Conservation (phyloP, 2,888 invertebrate genomes). For the Amiota mariae region DNA sequence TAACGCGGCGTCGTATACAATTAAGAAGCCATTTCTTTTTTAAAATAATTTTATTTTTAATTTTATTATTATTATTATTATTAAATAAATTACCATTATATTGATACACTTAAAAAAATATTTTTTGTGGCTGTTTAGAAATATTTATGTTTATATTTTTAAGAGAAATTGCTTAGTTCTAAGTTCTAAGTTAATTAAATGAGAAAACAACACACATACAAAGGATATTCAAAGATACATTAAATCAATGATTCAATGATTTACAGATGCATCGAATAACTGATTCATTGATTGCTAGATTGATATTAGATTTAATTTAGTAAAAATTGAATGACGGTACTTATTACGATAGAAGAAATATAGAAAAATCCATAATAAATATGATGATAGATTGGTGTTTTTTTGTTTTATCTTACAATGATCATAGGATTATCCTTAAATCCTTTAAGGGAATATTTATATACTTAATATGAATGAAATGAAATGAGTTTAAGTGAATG, state of each 20-base stretch:
- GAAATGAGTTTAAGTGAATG: no score
- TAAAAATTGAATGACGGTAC: no score
- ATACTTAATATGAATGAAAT: no score
- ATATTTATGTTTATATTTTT: neutral
- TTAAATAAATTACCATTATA: neutral
- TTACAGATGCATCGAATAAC: no score
- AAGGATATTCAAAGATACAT: neutral
- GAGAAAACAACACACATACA: conserved; percentile 4
- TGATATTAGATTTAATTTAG: no score
- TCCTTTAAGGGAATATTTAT: no score
- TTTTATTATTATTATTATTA: neutral
- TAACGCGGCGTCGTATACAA: neutral
- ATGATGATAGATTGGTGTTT: neutral
- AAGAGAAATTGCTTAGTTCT: conserved; percentile 3
- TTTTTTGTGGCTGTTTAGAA: conserved; percentile 27
- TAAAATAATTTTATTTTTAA: neutral
- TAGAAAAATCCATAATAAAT: no score
- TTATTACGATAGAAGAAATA: no score
- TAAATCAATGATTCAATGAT: no score
- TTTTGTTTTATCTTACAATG: conserved; percentile 8
- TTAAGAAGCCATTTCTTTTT: neutral
- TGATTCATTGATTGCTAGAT: no score
- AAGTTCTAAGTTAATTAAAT: neutral
- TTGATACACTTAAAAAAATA: neutral
- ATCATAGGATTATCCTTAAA: no score